Evolutionary conservation across 2,113 vertebrate species (phyloP).

Genomic region (Corydoras sp.): DNA sequence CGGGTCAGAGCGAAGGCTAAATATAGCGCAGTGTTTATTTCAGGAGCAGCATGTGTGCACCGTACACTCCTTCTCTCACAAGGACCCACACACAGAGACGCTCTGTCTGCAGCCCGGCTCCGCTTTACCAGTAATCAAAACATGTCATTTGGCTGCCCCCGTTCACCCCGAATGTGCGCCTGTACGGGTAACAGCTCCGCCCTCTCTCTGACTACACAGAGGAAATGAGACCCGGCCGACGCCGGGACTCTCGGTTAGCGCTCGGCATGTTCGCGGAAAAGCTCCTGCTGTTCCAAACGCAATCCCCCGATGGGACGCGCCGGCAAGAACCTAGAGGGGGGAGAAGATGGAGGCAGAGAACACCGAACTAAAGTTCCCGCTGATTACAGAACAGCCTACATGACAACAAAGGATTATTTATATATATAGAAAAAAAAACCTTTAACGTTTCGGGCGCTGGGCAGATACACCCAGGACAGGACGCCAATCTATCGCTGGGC

Average conservation of each 20-base stretch:
- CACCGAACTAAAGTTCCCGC: no score
- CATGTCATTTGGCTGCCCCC: slow-evolving; percentile 23
- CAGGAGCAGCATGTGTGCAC: slow-evolving; percentile 39
- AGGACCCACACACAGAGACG: slow-evolving; percentile 15
- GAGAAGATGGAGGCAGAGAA: no score
- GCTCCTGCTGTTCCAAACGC: no score
- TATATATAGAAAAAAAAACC: no score
- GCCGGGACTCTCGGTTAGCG: not conserved
- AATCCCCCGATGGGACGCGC: no score
- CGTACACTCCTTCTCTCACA: slow-evolving; percentile 15
- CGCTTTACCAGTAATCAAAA: slow-evolving; percentile 38
- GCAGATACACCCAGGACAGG: no score
- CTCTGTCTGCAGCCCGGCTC: slow-evolving; percentile 25
- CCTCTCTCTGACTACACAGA: not conserved
- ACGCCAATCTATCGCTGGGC: no score
- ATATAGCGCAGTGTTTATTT: slow-evolving; percentile 52
- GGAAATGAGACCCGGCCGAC: slow-evolving; percentile 1
- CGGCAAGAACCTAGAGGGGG: no score
- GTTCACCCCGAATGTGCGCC: not conserved
- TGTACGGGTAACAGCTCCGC: not conserved
- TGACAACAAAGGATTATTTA: no score
- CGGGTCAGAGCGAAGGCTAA: slow-evolving; percentile 44
- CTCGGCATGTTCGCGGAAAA: no score
- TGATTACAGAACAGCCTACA: no score
- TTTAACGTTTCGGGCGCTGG: no score